These are phyloP conservation scores for Stichodactyla mertensii DNA, from an alignment of 64 coral and sea anemone species.

Conservation along the genomic window DNA sequence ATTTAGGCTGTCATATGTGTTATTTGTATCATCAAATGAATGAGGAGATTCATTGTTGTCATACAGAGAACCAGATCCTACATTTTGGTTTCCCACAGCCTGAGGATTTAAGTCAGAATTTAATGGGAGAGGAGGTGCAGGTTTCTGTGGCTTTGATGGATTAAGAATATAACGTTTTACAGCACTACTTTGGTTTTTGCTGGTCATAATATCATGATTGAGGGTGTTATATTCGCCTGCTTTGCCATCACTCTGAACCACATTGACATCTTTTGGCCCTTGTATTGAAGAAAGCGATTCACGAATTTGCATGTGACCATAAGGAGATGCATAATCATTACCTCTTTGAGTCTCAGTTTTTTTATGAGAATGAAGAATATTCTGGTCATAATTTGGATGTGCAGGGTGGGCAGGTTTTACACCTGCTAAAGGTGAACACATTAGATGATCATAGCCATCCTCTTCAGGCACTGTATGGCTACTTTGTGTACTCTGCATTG, in stretches of 20 bases:
- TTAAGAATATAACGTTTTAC: neutral
- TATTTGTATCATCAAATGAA: neutral
- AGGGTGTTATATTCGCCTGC: constrained; percentile 22
- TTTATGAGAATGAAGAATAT: constrained; percentile 3
- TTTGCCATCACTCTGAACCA: neutral
- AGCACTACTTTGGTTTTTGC: neutral
- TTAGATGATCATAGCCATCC: constrained; percentile 55
- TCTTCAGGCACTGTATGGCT: neutral
- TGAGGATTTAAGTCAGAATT: neutral
- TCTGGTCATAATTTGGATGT: constrained; percentile 65
- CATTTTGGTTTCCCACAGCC: neutral
- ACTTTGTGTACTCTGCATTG: constrained; percentile 1
- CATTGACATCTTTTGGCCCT: neutral
- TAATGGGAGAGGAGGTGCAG: neutral
- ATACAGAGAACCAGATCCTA: neutral
- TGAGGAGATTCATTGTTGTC: constrained; percentile 9
- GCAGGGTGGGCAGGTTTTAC: constrained; percentile 14
- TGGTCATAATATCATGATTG: neutral
- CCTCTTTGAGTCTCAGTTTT: neutral
- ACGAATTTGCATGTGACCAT: constrained; percentile 42
- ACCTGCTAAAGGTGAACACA: constrained; percentile 19
- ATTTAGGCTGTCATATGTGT: constrained; percentile 36
- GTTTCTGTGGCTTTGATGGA: neutral
- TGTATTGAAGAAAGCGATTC: neutral
- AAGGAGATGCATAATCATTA: constrained; percentile 74